Evolutionary conservation across 2,113 vertebrate genomes (phyloP), one percentile per base, ranked within the genome.

Genomic region (Psilopsiagon aurifrons): DNA sequence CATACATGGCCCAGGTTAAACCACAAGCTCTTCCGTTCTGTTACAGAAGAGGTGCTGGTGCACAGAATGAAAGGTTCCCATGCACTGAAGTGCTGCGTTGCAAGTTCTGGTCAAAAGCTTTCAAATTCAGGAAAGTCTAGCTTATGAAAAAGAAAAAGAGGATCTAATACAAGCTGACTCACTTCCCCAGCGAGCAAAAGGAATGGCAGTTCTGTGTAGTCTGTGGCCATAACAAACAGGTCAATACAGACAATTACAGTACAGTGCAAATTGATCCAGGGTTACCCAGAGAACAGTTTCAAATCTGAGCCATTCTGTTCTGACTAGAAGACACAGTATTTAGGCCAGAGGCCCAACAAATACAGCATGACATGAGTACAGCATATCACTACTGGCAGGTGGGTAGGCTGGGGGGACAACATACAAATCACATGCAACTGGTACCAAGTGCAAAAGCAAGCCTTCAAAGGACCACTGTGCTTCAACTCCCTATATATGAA

Each of bases 161-260:
- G 88, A 97, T 96, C 96, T 97, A 96, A 76, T 85, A 95, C 37
- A 76, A 94, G 94, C 95, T 96, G 95, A 96, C 95, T 96, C 95
- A 95, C 91, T 95, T 96, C 91, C 92, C 81, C 81, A 60, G 19
- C 0, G 1, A 83, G 80, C 68, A 84, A 80, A 81, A 86, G 68
- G 41, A 89, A 91, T 10, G 16, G 67, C 77, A 86, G 43, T 41
- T 84, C 90, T 95, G 73, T 79, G 92, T 60, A 81, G 68, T 75
- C 74, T 75, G 73, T 46, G 86, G 37, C 66, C 80, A 73, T 35
- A 73, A 81, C 76, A 84, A 92, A 82, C 78, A 94, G 49, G 84
- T 82, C 95, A 83, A 90, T 74, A 91, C n/a, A 54, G 63, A 88
- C 68, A 82, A 76, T 75, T 47, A 78, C n/a, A 71, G 35, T 10